phyloP scores from a whole-genome alignment of 2,888 invertebrate genomes.

The Ctena decussata region DNA sequence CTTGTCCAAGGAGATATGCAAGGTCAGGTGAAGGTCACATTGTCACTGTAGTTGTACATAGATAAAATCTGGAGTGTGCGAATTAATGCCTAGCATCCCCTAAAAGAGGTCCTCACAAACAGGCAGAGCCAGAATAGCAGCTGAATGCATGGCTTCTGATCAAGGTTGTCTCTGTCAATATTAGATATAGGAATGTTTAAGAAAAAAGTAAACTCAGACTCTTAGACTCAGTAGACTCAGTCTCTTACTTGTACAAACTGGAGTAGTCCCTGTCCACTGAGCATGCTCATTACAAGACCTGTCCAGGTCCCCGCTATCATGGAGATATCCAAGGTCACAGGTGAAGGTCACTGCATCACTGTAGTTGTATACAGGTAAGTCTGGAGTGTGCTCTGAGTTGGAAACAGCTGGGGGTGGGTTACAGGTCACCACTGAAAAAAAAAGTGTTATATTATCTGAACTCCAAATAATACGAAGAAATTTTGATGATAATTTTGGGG shows the following conservation, averaged over 20 bases:
- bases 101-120: too few species aligned
- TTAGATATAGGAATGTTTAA: too few species aligned
- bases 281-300: conserved; percentile 40
- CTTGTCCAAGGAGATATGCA: conserved; percentile 23
- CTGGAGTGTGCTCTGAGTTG: conserved; percentile 7
- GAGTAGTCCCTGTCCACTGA: conserved; percentile 32
- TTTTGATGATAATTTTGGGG: too few species aligned
- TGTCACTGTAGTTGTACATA: conserved; percentile 22
- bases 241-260: conserved; percentile 41
- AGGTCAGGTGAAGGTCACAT: conserved; percentile 41
- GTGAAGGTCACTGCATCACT: conserved; percentile 30
- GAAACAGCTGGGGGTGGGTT: conserved; percentile 19
- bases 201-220: too few species aligned
- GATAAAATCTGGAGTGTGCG: conserved; percentile 1
- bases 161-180: too few species aligned
- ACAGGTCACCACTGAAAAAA: conserved; percentile 46
- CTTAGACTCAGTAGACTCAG: too few species aligned
- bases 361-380: conserved; percentile 18
- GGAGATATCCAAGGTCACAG: conserved; percentile 43
- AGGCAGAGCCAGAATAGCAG: too few species aligned
- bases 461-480: too few species aligned
- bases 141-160: too few species aligned
- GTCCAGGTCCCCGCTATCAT: conserved; percentile 22
- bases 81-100: too few species aligned
- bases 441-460: background rate